Percentiles rank a stretch among this genome's conserved stretches.
These are phyloP conservation scores for Acleris emargana DNA, from an alignment of 2,888 invertebrate genomes.

Conservation along the genomic window DNA sequence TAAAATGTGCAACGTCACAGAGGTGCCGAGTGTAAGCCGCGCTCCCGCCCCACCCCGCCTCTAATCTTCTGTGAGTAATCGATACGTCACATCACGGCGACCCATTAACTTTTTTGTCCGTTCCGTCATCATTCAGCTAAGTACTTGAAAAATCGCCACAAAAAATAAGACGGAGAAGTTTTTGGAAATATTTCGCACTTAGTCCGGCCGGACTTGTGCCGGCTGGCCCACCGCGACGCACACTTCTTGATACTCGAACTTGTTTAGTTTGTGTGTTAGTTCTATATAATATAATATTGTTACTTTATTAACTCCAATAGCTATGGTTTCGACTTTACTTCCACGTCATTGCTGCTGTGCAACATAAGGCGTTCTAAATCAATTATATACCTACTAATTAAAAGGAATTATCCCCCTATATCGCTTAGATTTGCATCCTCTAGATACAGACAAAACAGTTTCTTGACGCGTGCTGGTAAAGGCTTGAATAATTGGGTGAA, in stretches of 20 bases:
- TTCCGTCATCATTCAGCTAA: constrained; percentile 51
- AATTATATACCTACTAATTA: background rate
- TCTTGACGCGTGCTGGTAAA: no score
- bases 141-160: constrained; percentile 46
- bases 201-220: constrained; percentile 36
- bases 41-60: constrained; percentile 35
- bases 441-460: no score
- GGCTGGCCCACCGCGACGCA: constrained; percentile 37
- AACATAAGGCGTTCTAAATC: background rate
- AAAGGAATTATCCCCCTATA: no score
- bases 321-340: no score
- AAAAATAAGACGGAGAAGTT: constrained; percentile 37
- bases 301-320: no score
- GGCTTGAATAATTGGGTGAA: no score
- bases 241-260: constrained; percentile 42
- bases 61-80: constrained; percentile 42
- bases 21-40: constrained; percentile 14
- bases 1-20: constrained; percentile 20
- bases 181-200: constrained; percentile 58
- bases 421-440: no score
- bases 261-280: background rate
- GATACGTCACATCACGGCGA: constrained; percentile 50
- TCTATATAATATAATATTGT: background rate
- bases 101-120: constrained; percentile 51
- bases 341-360: background rate